phyloP scores from a whole-genome alignment of 2,888 invertebrate species.

The Paralinhomoeus sp. region DNA sequence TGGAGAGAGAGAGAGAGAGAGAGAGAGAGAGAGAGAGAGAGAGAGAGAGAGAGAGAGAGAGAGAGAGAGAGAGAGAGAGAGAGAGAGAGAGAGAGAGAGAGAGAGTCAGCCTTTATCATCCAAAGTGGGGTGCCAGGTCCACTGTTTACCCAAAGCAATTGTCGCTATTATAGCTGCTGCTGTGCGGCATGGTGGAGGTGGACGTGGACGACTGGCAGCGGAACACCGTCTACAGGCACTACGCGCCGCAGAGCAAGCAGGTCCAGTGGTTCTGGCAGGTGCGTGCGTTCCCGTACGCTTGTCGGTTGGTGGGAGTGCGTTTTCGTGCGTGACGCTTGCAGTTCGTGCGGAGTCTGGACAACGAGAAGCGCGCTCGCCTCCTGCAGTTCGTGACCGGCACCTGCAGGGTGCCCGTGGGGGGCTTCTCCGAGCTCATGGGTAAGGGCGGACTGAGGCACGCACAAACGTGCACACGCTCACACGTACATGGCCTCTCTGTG shows the following conservation, averaged over 20 bases:
- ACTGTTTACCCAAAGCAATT: no score
- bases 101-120: no score
- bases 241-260: conserved; percentile 86
- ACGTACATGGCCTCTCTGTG: neutral
- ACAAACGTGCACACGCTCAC: no score
- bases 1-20: no score
- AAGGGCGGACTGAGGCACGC: no score
- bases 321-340: conserved; percentile 30
- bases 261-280: conserved; percentile 98
- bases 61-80: no score
- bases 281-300: no score
- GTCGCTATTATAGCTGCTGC: conserved; percentile 40
- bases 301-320: neutral
- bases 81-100: no score
- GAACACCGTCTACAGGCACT: conserved; percentile 91
- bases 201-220: conserved; percentile 98
- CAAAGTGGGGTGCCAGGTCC: no score
- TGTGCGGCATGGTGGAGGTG: conserved; percentile 99
- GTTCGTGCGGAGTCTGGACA: conserved; percentile 89
- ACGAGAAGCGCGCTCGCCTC: conserved; percentile 78
- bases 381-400: conserved; percentile 97
- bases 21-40: no score
- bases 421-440: conserved; percentile 97
- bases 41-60: no score
- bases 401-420: conserved; percentile 91